Conservation (phyloP, 2,113 vertebrate genomes). For the Chaetura pelagica region DNA sequence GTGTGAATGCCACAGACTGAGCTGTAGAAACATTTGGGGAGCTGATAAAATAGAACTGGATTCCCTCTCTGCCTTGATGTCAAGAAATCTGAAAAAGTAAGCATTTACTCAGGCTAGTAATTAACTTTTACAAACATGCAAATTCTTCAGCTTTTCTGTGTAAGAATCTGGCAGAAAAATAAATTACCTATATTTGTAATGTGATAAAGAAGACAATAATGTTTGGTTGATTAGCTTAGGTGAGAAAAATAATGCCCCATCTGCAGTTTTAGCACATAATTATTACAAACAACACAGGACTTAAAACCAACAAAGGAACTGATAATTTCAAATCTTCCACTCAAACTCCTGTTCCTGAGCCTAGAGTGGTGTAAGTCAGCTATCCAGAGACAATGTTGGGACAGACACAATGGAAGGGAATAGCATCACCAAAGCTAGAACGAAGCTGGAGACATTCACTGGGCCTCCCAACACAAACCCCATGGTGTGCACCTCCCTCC, state of each 20-base stretch:
- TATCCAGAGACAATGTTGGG: rapidly evolving
- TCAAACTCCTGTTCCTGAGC: not conserved
- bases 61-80: not conserved
- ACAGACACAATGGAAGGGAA: rapidly evolving
- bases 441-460: not conserved
- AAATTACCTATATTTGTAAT: not conserved
- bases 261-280: not conserved
- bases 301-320: not conserved
- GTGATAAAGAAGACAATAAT: not conserved
- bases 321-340: not conserved
- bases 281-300: not conserved
- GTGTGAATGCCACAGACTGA: constrained; percentile 53
- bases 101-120: constrained; percentile 22
- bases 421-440: not conserved
- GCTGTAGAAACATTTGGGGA: constrained; percentile 33
- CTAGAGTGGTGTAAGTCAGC: rapidly evolving
- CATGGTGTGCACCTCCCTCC: not conserved
- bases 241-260: not conserved
- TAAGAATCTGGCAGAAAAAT: not conserved
- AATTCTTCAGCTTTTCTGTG: not conserved
- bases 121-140: not conserved
- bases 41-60: constrained; percentile 16
- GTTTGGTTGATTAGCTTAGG: not conserved
- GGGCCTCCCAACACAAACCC: not conserved
- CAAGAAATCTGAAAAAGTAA: not conserved